Percentiles rank a stretch among this genome's conserved stretches.
phyloP scores from a whole-genome alignment of 2,888 invertebrate species.

The Furcula furcula region DNA sequence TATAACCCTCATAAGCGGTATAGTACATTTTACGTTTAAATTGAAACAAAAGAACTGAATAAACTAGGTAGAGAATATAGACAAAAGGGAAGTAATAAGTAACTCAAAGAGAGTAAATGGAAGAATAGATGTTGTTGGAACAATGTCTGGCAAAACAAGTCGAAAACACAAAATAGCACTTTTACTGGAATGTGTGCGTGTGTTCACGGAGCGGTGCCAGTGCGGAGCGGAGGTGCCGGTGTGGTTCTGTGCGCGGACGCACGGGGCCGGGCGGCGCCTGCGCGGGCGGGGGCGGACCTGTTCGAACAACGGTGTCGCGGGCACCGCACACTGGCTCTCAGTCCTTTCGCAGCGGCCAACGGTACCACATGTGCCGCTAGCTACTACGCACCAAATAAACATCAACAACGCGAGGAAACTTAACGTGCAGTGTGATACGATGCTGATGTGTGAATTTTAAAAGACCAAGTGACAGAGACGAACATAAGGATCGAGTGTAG shows the following conservation, averaged over 20 bases:
- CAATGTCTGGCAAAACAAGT: slow-evolving; percentile 38
- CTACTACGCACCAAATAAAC: slow-evolving; percentile 66
- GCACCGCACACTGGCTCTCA: slow-evolving; percentile 74
- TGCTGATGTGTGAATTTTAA: slow-evolving; percentile 69
- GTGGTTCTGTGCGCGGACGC: slow-evolving; percentile 51
- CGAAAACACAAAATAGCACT: slow-evolving; percentile 66
- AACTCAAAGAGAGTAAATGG: slow-evolving; percentile 4
- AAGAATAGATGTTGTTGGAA: slow-evolving; percentile 32
- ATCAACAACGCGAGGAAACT: slow-evolving; percentile 70
- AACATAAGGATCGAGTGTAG: slow-evolving; percentile 72
- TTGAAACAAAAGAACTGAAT: too few species aligned
- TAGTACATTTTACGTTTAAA: too few species aligned
- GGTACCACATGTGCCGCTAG: slow-evolving; percentile 79
- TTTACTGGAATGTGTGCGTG: slow-evolving; percentile 71
- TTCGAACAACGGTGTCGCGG: slow-evolving; percentile 77
- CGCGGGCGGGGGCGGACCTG: slow-evolving; percentile 76
- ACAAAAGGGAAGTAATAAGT: not conserved
- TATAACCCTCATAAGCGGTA: too few species aligned
- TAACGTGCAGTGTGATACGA: slow-evolving; percentile 76
- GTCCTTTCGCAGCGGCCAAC: slow-evolving; percentile 79
- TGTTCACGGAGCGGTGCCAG: slow-evolving; percentile 40
- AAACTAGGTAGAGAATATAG: not conserved
- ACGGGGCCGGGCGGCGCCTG: slow-evolving; percentile 53
- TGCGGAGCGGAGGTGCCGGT: slow-evolving; percentile 40
- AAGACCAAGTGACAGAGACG: slow-evolving; percentile 68